Evolutionary conservation across 2,113 vertebrate genomes (phyloP).

Genomic region (Ciconia stormi): DNA sequence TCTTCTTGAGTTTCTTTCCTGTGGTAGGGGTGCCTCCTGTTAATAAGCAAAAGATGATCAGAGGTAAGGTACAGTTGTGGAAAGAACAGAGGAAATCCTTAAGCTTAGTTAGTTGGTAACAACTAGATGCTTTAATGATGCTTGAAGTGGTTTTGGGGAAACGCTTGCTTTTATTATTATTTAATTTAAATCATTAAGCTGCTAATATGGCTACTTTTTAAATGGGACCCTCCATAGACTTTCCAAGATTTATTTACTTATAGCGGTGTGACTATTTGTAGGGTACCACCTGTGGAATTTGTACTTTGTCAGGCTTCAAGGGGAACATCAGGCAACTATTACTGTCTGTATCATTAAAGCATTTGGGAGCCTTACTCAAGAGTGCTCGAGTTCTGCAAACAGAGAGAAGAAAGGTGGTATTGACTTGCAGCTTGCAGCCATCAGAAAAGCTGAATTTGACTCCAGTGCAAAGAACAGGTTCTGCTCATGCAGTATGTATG

Average conservation of each 20-base stretch:
- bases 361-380: background rate
- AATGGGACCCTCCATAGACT: background rate
- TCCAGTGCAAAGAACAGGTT: background rate
- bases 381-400: background rate
- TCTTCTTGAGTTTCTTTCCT: background rate
- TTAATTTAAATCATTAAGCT: background rate
- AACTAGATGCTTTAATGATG: background rate
- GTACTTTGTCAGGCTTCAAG: background rate
- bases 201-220: background rate
- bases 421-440: background rate
- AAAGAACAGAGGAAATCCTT: background rate
- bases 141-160: background rate
- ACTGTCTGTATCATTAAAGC: background rate
- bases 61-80: background rate
- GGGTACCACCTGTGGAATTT: background rate
- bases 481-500: background rate
- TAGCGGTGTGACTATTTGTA: background rate
- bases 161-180: background rate
- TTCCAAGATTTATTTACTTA: background rate
- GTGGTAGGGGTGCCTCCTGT: background rate
- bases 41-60: background rate
- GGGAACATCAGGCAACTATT: background rate
- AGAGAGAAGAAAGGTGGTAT: background rate
- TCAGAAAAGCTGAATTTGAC: background rate
- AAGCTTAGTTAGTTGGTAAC: background rate